These are phyloP conservation scores for Periparus ater DNA, from an alignment of 2,797 vertebrate species.

Conservation along the genomic window DNA sequence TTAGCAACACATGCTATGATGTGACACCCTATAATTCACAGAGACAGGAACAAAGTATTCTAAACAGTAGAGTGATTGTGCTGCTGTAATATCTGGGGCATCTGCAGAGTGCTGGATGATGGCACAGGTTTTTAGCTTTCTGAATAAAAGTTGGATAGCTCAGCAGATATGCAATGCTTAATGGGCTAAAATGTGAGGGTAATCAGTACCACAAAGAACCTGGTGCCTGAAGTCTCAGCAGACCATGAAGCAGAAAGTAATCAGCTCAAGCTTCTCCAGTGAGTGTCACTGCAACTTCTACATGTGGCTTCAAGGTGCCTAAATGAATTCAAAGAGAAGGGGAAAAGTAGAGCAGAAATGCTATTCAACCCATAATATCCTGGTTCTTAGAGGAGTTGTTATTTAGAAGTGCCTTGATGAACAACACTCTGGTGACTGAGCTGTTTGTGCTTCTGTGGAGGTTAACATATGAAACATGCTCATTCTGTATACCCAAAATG, in stretches of 20 bases:
- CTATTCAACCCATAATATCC: neutral
- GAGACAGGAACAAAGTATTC: constrained; percentile 49
- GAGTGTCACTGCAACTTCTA: neutral
- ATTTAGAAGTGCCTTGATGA: neutral
- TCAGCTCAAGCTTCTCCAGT: neutral
- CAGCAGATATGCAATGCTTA: constrained; percentile 39
- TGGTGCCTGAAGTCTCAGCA: constrained; percentile 2
- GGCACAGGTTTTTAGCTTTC: constrained; percentile 39
- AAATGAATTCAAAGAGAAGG: constrained; percentile 14
- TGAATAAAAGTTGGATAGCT: constrained; percentile 42
- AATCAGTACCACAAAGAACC: constrained; percentile 16
- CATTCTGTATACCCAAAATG: neutral
- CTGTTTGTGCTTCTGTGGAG: neutral
- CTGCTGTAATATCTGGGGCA: constrained; percentile 41
- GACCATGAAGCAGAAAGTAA: constrained; percentile 23
- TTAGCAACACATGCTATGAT: constrained; percentile 9
- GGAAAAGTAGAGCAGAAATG: constrained; percentile 34
- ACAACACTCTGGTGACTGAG: neutral
- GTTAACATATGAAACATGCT: neutral
- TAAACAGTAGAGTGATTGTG: constrained; percentile 41
- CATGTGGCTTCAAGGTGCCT: constrained; percentile 15
- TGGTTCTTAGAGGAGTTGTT: neutral
- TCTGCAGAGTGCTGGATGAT: constrained; percentile 10
- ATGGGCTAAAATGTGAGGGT: constrained; percentile 27
- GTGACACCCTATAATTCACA: constrained; percentile 40